These are phyloP conservation scores for Dendrocincla tyrannina DNA, from an alignment of 2,797 vertebrate genomes.

Conservation along the genomic window DNA sequence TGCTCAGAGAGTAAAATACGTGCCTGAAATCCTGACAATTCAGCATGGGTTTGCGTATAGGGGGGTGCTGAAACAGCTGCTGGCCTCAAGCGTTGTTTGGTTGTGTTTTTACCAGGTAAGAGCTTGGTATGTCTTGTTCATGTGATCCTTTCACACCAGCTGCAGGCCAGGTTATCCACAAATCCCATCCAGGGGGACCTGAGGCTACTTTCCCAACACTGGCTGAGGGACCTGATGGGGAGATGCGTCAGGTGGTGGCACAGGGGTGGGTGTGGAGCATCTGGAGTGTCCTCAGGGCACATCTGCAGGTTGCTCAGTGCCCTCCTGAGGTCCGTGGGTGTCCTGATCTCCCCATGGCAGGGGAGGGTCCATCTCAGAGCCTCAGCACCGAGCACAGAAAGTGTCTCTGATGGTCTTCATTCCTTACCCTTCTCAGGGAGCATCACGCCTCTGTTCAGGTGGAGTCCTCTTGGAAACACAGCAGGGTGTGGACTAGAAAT, in stretches of 20 bases:
- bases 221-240: rapidly evolving
- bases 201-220: rapidly evolving
- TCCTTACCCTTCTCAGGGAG: background rate
- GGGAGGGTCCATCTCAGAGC: background rate
- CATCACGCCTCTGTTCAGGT: background rate
- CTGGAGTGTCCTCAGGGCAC: background rate
- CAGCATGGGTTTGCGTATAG: background rate
- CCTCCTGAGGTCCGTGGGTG: background rate
- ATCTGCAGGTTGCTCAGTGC: background rate
- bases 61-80: background rate
- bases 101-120: background rate
- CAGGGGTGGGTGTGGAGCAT: background rate
- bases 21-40: background rate
- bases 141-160: background rate
- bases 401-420: background rate
- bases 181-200: background rate
- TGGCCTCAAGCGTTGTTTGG: background rate
- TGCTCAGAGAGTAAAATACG: background rate
- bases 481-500: background rate
- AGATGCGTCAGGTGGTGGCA: background rate
- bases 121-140: background rate
- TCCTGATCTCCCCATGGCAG: background rate
- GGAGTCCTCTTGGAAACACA: background rate
- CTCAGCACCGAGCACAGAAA: rapidly evolving
- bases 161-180: background rate